Evolutionary conservation across 2,888 invertebrate genomes (phyloP).

Genomic region (Galeruca laticollis): DNA sequence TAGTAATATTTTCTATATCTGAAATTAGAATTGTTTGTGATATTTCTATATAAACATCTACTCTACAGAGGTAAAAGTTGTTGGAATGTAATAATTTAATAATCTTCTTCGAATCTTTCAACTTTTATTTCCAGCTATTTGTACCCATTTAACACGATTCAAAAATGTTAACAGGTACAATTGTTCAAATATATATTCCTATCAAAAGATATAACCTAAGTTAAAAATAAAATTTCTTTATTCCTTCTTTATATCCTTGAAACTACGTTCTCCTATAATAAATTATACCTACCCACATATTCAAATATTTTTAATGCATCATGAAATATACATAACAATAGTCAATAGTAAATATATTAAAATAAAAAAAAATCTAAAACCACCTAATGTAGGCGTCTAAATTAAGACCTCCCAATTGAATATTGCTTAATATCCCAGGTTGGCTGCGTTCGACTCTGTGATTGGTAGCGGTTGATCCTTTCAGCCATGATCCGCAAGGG

Average conservation of each 20-base stretch:
- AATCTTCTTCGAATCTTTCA: no score
- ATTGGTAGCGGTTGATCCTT: slow-evolving; percentile 51
- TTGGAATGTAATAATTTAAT: no score
- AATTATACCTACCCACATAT: slow-evolving; percentile 14
- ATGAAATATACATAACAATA: slow-evolving; percentile 43
- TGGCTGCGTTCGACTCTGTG: slow-evolving; percentile 36
- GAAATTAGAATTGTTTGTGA: no score
- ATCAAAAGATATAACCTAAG: no score
- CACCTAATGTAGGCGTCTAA: slow-evolving; percentile 39
- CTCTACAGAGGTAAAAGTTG: no score
- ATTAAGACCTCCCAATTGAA: slow-evolving; percentile 47
- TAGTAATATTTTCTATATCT: no score
- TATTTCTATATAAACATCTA: no score
- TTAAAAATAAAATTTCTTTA: background rate
- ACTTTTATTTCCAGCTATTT: no score
- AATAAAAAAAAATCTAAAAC: slow-evolving; percentile 42
- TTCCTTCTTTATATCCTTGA: slow-evolving; percentile 10
- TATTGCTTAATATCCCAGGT: slow-evolving; percentile 50
- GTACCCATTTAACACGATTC: no score
- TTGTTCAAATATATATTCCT: no score
- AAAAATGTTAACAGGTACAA: no score
- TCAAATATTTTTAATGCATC: slow-evolving; percentile 34
- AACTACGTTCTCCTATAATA: slow-evolving; percentile 9
- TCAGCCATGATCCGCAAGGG: slow-evolving; percentile 59
- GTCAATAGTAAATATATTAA: slow-evolving; percentile 39